Conservation (phyloP, 2,797 vertebrate genomes). For the Morus bassanus region DNA sequence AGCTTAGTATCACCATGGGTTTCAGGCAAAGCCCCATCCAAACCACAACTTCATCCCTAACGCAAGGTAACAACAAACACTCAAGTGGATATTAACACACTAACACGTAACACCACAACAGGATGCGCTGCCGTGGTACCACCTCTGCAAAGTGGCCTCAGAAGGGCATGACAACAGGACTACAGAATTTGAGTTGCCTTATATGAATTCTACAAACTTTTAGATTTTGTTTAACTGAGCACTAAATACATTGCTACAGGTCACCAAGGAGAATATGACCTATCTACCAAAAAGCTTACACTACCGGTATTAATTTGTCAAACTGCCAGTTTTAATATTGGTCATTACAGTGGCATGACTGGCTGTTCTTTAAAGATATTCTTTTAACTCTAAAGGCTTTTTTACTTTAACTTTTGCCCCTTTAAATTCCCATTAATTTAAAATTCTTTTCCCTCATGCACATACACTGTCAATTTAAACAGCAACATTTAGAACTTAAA, state of each 20-base stretch:
- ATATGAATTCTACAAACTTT: background rate
- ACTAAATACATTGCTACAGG: background rate
- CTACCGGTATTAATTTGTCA: background rate
- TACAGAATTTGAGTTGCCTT: background rate
- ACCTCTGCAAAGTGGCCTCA: background rate
- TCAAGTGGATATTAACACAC: rapidly evolving
- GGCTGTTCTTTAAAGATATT: background rate
- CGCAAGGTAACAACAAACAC: rapidly evolving
- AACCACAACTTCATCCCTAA: background rate
- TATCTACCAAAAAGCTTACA: background rate
- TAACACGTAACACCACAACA: rapidly evolving
- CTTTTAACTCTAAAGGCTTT: background rate
- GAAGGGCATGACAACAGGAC: background rate
- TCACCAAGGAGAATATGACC: background rate
- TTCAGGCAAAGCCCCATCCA: background rate
- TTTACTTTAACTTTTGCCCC: background rate
- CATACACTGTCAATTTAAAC: background rate
- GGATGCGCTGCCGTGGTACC: rapidly evolving
- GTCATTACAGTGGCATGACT: background rate
- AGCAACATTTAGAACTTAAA: background rate
- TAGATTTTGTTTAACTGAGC: background rate
- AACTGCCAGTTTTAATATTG: background rate
- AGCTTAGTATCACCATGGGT: background rate
- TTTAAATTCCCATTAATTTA: background rate
- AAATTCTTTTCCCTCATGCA: background rate